A percentile compares a stretch with the other conserved stretches of the same genome.
Conservation (phyloP, 1,140 invertebrate genomes). For the Diorhabda sublineata region DNA sequence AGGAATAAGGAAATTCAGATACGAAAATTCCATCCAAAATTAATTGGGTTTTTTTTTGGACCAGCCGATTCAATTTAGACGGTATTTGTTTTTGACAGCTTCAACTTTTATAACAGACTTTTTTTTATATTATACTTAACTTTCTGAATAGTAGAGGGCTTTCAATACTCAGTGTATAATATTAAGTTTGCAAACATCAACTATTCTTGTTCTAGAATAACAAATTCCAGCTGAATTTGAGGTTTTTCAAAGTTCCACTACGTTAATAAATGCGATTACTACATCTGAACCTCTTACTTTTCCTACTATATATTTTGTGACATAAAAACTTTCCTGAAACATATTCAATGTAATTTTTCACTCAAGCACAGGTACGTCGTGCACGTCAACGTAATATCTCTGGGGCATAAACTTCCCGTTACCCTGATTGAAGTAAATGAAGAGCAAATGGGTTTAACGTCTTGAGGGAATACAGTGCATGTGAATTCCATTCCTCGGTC, state of each 20-base stretch:
- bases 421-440: slow-evolving; percentile 45
- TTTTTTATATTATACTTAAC: too few relatives aligned
- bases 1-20: not conserved
- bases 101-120: too few relatives aligned
- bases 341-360: slow-evolving; percentile 44
- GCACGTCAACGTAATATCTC: slow-evolving; percentile 42
- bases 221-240: too few relatives aligned
- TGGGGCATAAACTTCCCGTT: slow-evolving; percentile 39
- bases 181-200: too few relatives aligned
- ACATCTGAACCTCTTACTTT: not conserved
- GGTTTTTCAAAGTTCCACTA: too few relatives aligned
- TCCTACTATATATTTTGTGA: not conserved
- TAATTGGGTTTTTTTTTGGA: not conserved
- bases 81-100: too few relatives aligned
- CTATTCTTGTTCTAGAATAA: too few relatives aligned
- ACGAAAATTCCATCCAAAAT: not conserved
- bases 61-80: too few relatives aligned
- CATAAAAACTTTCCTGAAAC: slow-evolving; percentile 22
- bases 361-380: slow-evolving; percentile 34
- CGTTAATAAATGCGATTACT: not conserved
- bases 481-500: slow-evolving; percentile 14
- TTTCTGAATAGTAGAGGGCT: too few relatives aligned
- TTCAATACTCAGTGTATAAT: too few relatives aligned
- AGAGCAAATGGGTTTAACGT: slow-evolving; percentile 40
- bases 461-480: slow-evolving; percentile 29